Evolutionary conservation across 2,113 vertebrate genomes (phyloP), one percentile per base, ranked within the genome.

Genomic region (Seriola aureovittata): DNA sequence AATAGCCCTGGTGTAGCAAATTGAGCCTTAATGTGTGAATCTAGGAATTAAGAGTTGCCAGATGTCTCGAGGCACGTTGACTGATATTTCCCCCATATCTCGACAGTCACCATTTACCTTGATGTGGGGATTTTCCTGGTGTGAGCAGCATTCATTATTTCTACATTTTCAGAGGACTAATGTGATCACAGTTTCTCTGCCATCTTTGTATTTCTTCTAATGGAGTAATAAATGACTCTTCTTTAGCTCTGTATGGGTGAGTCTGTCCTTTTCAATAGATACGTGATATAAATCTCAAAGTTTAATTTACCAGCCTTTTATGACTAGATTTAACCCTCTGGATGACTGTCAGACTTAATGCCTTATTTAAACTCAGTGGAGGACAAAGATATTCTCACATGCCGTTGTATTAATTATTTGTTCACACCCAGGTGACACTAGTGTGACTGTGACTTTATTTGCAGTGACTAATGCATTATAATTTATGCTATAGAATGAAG

Each of bases 221-320:
- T 84, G 82, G 84, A 89, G 91, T 89, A 92, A 93, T 93, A 92
- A 91, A 91, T 71, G 76, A 90, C 85, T 92, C 88, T 91, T 93
- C 54, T 90, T 78, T 92, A 89, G 48, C 70, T 85, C 29, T 65
- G 84, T 76, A 82, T 85, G 69, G 63, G n/a, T 74, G 75, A 77
- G 21, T 90, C 78, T 92, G 69, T 92, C 71, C 55, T 84, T 84
- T 29, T 81, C 17, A 50, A 29, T n/a, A 25, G 34, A 57, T 14
- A 13, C 8, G 17, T 48, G 34, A 40, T 66, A 14, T 3, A 17
- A 85, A 72, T 75, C 75, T 52, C 25, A 8, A 67, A 64, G 13
- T 60, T 76, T 84, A 3, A 78, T 86, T 75, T 25, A 71, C 1
- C 57, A 60, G 32, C 17, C 0, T 38, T 79, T 74, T 40, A 65